Evolutionary conservation across 2,113 vertebrate genomes (phyloP).

Genomic region (Copsychus sechellarum): DNA sequence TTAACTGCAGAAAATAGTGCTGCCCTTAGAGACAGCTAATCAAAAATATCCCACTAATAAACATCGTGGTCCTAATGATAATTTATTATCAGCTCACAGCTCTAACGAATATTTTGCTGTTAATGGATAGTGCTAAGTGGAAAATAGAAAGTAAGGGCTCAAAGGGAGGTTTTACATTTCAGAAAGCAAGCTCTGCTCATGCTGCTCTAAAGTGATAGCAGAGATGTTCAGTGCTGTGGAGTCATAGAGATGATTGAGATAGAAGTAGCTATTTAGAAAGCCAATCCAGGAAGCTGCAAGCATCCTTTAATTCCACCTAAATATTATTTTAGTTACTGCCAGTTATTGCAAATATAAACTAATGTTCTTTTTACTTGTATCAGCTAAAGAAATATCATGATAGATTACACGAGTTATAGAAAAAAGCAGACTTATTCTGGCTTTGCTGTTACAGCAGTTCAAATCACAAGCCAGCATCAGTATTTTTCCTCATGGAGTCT

Average conservation of each 20-base stretch:
- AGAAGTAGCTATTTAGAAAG: not conserved
- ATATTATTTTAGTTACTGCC: conserved; percentile 40
- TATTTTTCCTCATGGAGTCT: conserved; percentile 19
- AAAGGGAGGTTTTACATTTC: not conserved
- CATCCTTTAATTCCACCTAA: conserved; percentile 23
- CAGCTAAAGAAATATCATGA: conserved; percentile 33
- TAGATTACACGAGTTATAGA: not conserved
- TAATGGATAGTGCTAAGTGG: not conserved
- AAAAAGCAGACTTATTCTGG: not conserved
- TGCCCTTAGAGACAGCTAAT: not conserved
- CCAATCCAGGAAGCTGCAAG: not conserved
- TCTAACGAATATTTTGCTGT: not conserved
- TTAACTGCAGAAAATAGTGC: not conserved
- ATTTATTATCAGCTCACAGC: not conserved
- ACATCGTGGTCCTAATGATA: not conserved
- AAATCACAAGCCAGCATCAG: not conserved
- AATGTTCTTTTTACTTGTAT: not conserved
- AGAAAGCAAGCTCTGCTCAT: not conserved
- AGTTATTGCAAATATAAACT: conserved; percentile 33
- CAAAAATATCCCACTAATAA: not conserved
- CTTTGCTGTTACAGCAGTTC: not conserved
- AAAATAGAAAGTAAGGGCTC: not conserved
- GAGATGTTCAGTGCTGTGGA: not conserved
- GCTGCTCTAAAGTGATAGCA: not conserved
- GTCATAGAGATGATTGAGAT: not conserved